Evolutionary conservation across 1,140 invertebrate genomes (phyloP), one percentile per base, ranked within the genome.

Genomic region (Colletes gigas): DNA sequence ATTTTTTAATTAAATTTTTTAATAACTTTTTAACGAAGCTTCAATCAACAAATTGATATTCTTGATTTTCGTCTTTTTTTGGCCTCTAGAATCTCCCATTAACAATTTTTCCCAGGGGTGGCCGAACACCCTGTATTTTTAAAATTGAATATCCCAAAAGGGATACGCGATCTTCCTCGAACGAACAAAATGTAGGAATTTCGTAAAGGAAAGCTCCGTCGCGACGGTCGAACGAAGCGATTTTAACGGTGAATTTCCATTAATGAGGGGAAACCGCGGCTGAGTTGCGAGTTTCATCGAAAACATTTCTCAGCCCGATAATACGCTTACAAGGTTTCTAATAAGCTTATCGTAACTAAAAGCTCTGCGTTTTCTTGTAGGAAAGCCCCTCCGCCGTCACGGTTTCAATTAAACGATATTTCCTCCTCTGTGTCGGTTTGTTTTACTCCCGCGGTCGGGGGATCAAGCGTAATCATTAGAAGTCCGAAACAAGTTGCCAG

Each of bases 321-420:
- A 77, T 70, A 57, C 55, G 54, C 65, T 70, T 60, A 69, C 54
- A 21, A 14, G 21, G 39, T 4, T 39, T 39, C 12, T 77, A 77
- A 77, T 70, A 57, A 77, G 75, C 75, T 77, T 77, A 77, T 67
- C 66, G 21, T 47, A 60, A 60, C 54, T 59, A 47, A 77, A 77
- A 77, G 66, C 65, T 52, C 30, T 15, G 12, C 66, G 41, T 60
- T 69, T 77, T 77, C 75, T 77, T 75, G 17, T 44, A 4, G n/a
- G 21, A 10, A 55, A 19, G 9, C 39, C 14, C 30, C 21, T 39
- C 7, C 0, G 0, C 6, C 0, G 6, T 15, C n/a, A 7, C 14
- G n/a, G 10, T 59, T 44, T 59, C 75, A 30, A 77, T 77, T 77
- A 77, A 77, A 69, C 65, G 75, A 44, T 60, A 69, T 60, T 77